Percentiles rank a stretch among this genome's conserved stretches.
These are phyloP conservation scores for Molorchus minor DNA, from an alignment of 2,888 invertebrate species.

Conservation along the genomic window DNA sequence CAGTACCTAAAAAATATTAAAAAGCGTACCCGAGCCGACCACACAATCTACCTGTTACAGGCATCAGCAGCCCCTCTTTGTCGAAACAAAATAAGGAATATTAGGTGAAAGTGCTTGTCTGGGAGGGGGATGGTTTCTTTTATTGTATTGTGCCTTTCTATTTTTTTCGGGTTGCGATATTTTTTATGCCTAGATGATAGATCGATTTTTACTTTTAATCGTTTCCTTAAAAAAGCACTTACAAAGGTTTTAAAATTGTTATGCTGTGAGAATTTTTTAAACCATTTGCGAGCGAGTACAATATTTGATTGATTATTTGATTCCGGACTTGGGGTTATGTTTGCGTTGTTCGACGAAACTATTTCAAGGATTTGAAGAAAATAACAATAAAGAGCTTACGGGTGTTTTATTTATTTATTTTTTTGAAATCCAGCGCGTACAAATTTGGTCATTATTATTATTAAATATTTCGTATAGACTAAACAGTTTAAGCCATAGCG, in stretches of 20 bases:
- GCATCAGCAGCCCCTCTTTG: conserved; percentile 3
- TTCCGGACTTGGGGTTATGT: no score
- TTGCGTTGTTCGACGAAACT: no score
- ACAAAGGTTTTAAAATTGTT: conserved; percentile 31
- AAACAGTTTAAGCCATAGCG: conserved; percentile 37
- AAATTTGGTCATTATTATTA: conserved; percentile 38
- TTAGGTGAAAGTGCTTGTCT: conserved; percentile 32
- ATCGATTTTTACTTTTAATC: conserved; percentile 45
- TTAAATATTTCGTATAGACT: conserved; percentile 41
- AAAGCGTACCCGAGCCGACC: conserved; percentile 29
- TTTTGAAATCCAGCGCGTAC: conserved; percentile 29
- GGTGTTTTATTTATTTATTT: conserved; percentile 35
- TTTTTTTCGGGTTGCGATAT: conserved; percentile 41
- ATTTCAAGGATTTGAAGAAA: no score
- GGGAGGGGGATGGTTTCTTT: conserved; percentile 37
- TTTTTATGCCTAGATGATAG: conserved; percentile 39
- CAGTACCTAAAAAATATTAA: conserved; percentile 29
- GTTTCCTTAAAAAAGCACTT: conserved; percentile 34
- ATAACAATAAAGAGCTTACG: conserved; percentile 6
- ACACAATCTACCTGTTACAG: conserved; percentile 25
- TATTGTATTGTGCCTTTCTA: conserved; percentile 37
- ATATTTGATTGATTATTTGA: conserved; percentile 34
- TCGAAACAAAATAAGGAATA: conserved; percentile 22
- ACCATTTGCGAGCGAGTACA: conserved; percentile 31
- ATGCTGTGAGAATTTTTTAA: conserved; percentile 39